These are phyloP conservation scores for Gonioctena quinquepunctata DNA, from an alignment of 1,140 invertebrate species.

Conservation along the genomic window DNA sequence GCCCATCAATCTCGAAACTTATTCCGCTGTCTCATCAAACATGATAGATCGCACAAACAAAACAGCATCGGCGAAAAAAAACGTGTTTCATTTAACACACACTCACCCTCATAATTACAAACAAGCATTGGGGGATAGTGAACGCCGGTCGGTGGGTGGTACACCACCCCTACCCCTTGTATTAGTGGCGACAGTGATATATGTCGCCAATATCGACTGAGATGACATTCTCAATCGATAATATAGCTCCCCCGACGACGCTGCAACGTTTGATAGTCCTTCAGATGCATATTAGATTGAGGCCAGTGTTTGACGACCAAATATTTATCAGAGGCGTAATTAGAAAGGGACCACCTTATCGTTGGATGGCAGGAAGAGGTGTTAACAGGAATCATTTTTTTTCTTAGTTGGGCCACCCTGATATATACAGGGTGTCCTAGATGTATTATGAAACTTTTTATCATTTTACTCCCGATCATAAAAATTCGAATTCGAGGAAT, in stretches of 20 bases:
- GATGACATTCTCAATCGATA: constrained; percentile 33
- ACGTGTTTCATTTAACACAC: constrained; percentile 16
- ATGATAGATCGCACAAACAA: constrained; percentile 10
- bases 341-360: background rate
- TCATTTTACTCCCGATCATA: too few relatives aligned
- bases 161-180: constrained; percentile 17
- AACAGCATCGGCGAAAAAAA: constrained; percentile 1
- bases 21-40: constrained; percentile 4
- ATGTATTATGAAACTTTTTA: too few relatives aligned
- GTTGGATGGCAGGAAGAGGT: background rate
- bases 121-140: background rate
- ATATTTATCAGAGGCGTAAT: constrained; percentile 8
- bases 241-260: constrained; percentile 2
- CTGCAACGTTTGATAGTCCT: constrained; percentile 1
- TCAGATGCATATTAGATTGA: constrained; percentile 23
- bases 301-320: constrained; percentile 1
- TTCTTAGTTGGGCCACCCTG: too few relatives aligned
- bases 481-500: too few relatives aligned
- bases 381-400: background rate
- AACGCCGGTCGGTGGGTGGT: constrained; percentile 16
- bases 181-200: constrained; percentile 34
- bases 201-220: constrained; percentile 33
- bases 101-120: constrained; percentile 18
- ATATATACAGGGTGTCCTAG: too few relatives aligned
- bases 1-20: constrained; percentile 8